Evolutionary conservation across 2,113 vertebrate species (phyloP), one percentile per base, ranked within the genome.

Genomic region (Polypterus senegalus): DNA sequence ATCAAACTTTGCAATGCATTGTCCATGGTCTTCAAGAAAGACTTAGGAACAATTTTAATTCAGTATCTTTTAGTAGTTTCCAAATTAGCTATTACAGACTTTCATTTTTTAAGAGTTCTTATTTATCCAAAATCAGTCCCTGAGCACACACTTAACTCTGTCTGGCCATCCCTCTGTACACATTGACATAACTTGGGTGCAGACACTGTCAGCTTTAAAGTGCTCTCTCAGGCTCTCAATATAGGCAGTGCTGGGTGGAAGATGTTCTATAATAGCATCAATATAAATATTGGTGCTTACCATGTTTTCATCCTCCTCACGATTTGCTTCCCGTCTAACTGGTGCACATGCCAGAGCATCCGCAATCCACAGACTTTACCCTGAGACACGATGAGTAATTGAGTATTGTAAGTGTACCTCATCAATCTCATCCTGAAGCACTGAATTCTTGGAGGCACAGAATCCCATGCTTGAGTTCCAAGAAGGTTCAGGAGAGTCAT

Each of bases 261-360:
- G 51, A 47, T 11, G 48, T 43, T 57, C 43, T 5, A 63, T 43
- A 9, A 69, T 4, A 7, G 5, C 5, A 5, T 65, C 59, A 5
- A 65, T 10, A 57, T 69, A 66, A 3, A 65, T 65, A 3, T 65
- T 65, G 1, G 61, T 66, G 61, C 59, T 44, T 43, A 57, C 64
- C 64, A 66, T 69, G 8, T 63, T 10, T 6, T 11, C 11, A 4
- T n/a, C 5, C 9, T 59, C 63, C 4, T 27, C 47, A n/a, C 10
- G 46, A 44, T 6, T 49, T 3, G 4, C 54, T 43, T n/a, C 3
- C 10, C 46, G 3, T 54, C 7, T 11, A 46, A 65, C 48, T 52
- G 58, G 58, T 58, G 58, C 47, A 54, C 9, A 46, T 6, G 64
- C 60, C 57, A 69, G 57, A 7, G 5, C 61, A 9, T 56, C 61